Evolutionary conservation across 2,888 invertebrate genomes (phyloP).

Genomic region (Smittia aterrima): DNA sequence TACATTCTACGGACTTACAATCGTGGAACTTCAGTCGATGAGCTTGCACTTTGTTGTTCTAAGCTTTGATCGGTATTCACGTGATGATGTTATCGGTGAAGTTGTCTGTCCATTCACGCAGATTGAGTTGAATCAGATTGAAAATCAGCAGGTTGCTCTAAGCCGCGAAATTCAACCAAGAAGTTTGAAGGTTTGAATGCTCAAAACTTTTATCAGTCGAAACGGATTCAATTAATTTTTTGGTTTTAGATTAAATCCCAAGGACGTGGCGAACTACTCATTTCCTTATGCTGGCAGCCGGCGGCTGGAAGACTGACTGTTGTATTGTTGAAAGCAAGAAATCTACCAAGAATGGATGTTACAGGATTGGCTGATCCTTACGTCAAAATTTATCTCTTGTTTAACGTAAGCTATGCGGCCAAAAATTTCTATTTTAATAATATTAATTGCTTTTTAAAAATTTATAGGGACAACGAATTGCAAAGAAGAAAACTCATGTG

Average conservation of each 20-base stretch:
- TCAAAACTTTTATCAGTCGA: not conserved
- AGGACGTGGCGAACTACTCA: conserved; percentile 90
- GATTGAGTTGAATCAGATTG: conserved; percentile 65
- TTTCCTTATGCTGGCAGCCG: conserved; percentile 97
- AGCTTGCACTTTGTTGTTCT: conserved; percentile 91
- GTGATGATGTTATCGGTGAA: conserved; percentile 98
- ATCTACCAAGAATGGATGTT: conserved; percentile 97
- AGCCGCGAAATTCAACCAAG: conserved; percentile 90
- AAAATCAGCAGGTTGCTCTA: conserved; percentile 75
- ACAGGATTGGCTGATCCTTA: conserved; percentile 96
- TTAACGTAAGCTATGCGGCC: conserved; percentile 14
- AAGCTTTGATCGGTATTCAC: conserved; percentile 95
- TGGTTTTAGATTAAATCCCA: conserved; percentile 76
- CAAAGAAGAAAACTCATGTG: conserved; percentile 98
- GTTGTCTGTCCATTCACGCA: conserved; percentile 80
- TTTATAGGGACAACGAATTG: conserved; percentile 82
- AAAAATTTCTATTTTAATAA: not conserved
- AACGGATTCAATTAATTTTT: not conserved
- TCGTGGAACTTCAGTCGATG: conserved; percentile 81
- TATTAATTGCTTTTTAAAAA: not conserved
- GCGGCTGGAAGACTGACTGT: conserved; percentile 93
- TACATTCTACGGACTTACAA: conserved; percentile 92
- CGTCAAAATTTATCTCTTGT: conserved; percentile 71
- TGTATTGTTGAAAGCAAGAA: conserved; percentile 94
- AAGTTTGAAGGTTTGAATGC: conserved; percentile 75